Evolutionary conservation across 2,888 invertebrate species (phyloP).

Genomic region (Gymnoscelis rufifasciata): DNA sequence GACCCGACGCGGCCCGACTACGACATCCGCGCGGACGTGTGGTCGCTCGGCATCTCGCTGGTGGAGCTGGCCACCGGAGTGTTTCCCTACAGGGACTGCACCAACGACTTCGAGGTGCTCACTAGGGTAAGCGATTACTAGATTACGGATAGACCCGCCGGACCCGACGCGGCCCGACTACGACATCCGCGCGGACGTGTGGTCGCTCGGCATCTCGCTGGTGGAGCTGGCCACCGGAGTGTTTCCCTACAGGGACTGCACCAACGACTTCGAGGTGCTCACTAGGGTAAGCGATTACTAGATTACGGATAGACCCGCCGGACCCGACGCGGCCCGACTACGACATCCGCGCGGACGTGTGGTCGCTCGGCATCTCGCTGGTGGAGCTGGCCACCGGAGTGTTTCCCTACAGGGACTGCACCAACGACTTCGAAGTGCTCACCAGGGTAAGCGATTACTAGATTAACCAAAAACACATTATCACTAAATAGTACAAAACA

Average conservation of each 20-base stretch:
- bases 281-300: slow-evolving; percentile 81
- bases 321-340: background rate
- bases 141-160: slow-evolving; percentile 87
- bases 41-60: slow-evolving; percentile 97
- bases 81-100: slow-evolving; percentile 96
- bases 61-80: slow-evolving; percentile 98
- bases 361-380: slow-evolving; percentile 97
- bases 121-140: slow-evolving; percentile 81
- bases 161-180: background rate
- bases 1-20: slow-evolving; percentile 96
- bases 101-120: slow-evolving; percentile 98
- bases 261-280: slow-evolving; percentile 98
- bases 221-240: slow-evolving; percentile 98
- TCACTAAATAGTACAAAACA: too few species aligned
- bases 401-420: slow-evolving; percentile 96
- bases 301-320: slow-evolving; percentile 87
- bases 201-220: slow-evolving; percentile 97
- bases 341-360: slow-evolving; percentile 94
- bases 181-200: slow-evolving; percentile 94
- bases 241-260: slow-evolving; percentile 96
- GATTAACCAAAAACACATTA: too few species aligned
- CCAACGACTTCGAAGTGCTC: slow-evolving; percentile 98
- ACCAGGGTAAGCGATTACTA: slow-evolving; percentile 81
- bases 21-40: slow-evolving; percentile 99
- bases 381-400: slow-evolving; percentile 98